Conservation (phyloP, 1,140 invertebrate genomes). For the Lutraria rhynchaena region DNA sequence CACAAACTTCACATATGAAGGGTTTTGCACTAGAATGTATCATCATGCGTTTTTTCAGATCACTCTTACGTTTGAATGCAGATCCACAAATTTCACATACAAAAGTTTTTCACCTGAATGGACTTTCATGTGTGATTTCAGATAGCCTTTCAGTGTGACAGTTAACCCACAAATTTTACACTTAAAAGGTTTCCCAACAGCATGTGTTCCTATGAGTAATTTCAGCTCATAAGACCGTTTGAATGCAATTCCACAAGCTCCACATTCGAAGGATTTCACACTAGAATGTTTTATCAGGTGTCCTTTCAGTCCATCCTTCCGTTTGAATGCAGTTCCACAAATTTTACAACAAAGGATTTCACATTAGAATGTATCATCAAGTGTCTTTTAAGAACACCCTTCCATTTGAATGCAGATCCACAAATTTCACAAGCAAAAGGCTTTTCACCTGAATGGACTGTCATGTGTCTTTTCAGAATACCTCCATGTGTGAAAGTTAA, state of each 20-base stretch:
- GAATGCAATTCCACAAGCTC: too few species aligned
- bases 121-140: not conserved
- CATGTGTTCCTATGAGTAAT: too few species aligned
- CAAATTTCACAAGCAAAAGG: too few species aligned
- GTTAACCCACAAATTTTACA: too few species aligned
- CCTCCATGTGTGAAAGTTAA: too few species aligned
- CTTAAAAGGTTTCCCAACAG: too few species aligned
- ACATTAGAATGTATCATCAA: not conserved
- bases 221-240: too few species aligned
- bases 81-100: constrained; percentile 2
- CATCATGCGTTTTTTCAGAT: not conserved
- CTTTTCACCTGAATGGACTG: too few species aligned
- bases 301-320: not conserved
- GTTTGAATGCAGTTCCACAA: not conserved
- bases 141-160: not conserved
- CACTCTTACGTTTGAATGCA: not conserved
- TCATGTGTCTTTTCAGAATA: too few species aligned
- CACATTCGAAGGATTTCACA: too few species aligned
- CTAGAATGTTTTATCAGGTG: too few species aligned
- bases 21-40: constrained; percentile 6
- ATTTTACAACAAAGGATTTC: not conserved
- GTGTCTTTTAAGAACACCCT: not conserved
- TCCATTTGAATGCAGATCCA: not conserved
- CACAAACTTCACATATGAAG: not conserved
- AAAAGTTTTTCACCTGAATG: not conserved